These are phyloP conservation scores for Cacajao melanocephalus DNA, from an alignment of 2,797 vertebrate genomes.

Conservation along the genomic window DNA sequence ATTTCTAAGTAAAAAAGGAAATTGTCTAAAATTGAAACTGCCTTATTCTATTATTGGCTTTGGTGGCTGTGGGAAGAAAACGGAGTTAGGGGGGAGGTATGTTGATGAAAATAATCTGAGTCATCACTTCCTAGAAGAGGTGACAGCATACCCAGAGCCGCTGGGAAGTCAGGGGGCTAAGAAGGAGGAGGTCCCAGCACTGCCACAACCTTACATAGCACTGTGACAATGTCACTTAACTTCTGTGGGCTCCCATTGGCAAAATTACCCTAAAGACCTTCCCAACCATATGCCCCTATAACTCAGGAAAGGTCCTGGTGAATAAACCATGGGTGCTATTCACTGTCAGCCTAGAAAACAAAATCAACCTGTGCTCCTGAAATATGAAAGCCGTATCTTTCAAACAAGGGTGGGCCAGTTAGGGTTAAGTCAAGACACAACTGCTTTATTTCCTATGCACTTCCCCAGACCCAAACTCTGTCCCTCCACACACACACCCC, in stretches of 20 bases:
- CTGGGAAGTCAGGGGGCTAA: background rate
- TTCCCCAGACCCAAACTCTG: background rate
- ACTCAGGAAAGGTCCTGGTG: background rate
- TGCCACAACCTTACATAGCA: background rate
- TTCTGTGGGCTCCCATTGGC: background rate
- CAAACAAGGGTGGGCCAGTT: background rate
- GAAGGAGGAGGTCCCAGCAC: background rate
- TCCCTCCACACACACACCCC: background rate
- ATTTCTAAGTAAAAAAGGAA: constrained; percentile 79
- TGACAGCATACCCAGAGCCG: background rate
- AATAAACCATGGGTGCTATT: background rate
- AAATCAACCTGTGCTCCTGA: constrained; percentile 39
- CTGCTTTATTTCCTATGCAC: background rate
- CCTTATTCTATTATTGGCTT: constrained; percentile 69
- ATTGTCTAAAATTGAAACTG: constrained; percentile 74
- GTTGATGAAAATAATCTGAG: constrained; percentile 73
- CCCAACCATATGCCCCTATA: background rate
- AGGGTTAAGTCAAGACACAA: background rate
- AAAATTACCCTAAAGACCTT: background rate
- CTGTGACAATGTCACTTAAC: background rate
- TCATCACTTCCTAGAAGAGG: constrained; percentile 67
- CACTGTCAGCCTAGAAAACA: background rate
- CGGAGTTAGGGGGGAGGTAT: constrained; percentile 44
- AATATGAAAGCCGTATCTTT: background rate
- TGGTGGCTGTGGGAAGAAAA: constrained; percentile 53